Evolutionary conservation across 2,888 invertebrate species (phyloP).

Genomic region (Drosophila nigricruria): DNA sequence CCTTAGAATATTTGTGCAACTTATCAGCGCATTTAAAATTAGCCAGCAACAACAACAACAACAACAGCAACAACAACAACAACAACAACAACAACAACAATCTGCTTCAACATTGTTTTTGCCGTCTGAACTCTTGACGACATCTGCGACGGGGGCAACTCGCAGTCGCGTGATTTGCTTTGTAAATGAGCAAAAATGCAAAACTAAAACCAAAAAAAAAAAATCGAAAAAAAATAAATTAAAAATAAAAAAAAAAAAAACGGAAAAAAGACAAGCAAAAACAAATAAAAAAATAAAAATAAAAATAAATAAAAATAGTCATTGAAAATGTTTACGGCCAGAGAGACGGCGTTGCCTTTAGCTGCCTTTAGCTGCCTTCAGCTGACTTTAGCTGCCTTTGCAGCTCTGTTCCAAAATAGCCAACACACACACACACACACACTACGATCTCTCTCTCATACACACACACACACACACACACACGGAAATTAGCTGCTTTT

Average conservation of each 20-base stretch:
- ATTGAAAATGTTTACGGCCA: conserved; percentile 78
- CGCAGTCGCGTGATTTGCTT: conserved; percentile 78
- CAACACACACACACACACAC: conserved; percentile 22
- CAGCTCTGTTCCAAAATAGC: conserved; percentile 69
- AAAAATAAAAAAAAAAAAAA: conserved; percentile 7
- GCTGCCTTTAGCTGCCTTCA: conserved; percentile 26
- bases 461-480: conserved; percentile 10
- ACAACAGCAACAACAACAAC: conserved; percentile 19
- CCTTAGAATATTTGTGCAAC: conserved; percentile 78
- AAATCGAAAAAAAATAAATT: conserved; percentile 29
- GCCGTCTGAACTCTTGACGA: conserved; percentile 66
- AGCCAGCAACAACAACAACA: conserved; percentile 54
- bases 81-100: conserved; percentile 12
- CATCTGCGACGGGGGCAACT: conserved; percentile 71
- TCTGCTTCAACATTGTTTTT: conserved; percentile 41
- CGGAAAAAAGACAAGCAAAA: conserved; percentile 40
- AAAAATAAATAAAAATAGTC: conserved; percentile 78
- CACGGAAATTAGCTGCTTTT: conserved; percentile 51
- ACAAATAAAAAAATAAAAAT: conserved; percentile 62
- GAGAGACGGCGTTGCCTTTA: conserved; percentile 40
- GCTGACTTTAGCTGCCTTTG: conserved; percentile 31
- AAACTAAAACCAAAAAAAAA: conserved; percentile 47
- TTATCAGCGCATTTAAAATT: conserved; percentile 80
- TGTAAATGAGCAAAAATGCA: conserved; percentile 76
- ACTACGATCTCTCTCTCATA: neutral